Evolutionary conservation across 2,797 vertebrate species (phyloP), one percentile per base, ranked within the genome.

Genomic region (Hydrolagus colliei): DNA sequence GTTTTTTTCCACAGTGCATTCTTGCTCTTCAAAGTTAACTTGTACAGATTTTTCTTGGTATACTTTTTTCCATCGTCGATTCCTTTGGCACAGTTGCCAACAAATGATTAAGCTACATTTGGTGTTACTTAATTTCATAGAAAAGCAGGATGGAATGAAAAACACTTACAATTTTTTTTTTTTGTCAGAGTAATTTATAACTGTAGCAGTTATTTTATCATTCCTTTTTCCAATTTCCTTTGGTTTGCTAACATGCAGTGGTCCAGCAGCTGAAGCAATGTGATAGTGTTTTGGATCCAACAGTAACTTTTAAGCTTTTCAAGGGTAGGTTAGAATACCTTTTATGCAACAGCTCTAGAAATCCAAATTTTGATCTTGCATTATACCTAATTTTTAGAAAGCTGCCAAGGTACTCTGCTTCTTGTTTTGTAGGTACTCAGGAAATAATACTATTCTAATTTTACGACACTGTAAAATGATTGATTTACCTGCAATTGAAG

Each of bases 301-400:
- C 27, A 63, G 27, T 18, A 71, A 71, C 10, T 84, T 16, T 4
- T 12, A 65, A 14, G 35, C 22, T 52, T 84, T 84, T 16, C 18
- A 18, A 68, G 32, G 20, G 16, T 71, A 84, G 65, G 27, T 71
- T 84, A n/a, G 65, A 71, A 84, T 41, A 68, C 32, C 9, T 62
- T 84, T 84, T 71, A 62, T 84, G 79, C 20, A 84, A 84, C 14
- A 71, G 65, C 32, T 68, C 10, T 84, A 71, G n/a, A 68, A 84
- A 41, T 84, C 14, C 68, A 84, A 68, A 84, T 84, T 52, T 67
- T 52, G 32, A 41, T 10, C 11, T 65, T 52, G n/a, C 32, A 71
- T 16, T 2, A 32, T 9, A 22, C 65, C 22, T 20, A 41, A 16
- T 41, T 68, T 68, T 11, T 84, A 65, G 79, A 41, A 68, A 1